Base-by-base conservation (phyloP, 2,888 invertebrate species). In the Alentia gelatinosa region DNA sequence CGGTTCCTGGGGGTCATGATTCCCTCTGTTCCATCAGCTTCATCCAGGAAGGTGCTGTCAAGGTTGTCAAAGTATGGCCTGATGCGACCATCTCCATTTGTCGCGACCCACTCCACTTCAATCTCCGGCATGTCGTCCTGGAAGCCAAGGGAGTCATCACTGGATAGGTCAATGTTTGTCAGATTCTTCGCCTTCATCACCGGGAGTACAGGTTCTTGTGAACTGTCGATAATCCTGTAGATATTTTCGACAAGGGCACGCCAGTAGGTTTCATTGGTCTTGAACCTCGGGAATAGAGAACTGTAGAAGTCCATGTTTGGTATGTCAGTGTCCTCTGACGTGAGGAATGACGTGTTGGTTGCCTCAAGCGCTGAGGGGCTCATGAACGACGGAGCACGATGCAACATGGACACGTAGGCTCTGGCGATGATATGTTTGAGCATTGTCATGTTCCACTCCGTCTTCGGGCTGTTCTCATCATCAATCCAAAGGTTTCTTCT, bases 391-490 rank as follows among this genome's bases (percentile, higher is more conserved):
- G 90, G 90, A 0, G 74, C 79, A 0, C 26, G 35, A 0, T 50
- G 35, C 75, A 90, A 40, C 19, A 93, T 63, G 33, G 91, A 75
- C 5, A 94, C 90, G 89, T 95, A 95, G 1, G 94, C 94, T 23
- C 94, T 94, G 4, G 94, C 93, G 39, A 95, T 93, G 23, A 95
- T 93, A n/a, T 93, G 79, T 35, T 91, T 50, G 12, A 95, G 37
- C 19, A 95, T 40, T 19, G 91, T 89, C 30, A 92, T 89, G 92
- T 95, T 95, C 95, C 95, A 95, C n/a, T 93, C 93, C 0, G 92
- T 92, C 42, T 94, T 94, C 30, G 92, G 37, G 30, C 93, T 92
- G 4, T 83, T 63, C 23, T 92, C 91, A 26, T 92, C 91, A 79
- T 93, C 93, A 12, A 68, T 56, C 93, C 93, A 93, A 12, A 96